These are phyloP conservation scores for Ataeniobius toweri DNA, from an alignment of 2,797 vertebrate species.

Conservation along the genomic window DNA sequence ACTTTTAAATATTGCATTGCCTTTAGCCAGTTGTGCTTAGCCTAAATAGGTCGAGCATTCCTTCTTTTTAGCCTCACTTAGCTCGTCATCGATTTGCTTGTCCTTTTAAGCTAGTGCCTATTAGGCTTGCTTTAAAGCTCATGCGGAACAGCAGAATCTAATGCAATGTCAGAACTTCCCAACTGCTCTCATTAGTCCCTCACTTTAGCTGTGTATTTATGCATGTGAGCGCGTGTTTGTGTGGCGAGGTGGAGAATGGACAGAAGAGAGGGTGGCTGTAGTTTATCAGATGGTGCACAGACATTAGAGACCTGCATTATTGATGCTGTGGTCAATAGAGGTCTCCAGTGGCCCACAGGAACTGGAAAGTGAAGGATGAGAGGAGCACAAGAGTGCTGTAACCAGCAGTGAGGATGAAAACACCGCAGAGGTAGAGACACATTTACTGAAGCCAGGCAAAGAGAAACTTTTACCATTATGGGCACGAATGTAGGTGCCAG, in stretches of 20 bases:
- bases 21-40: conserved; percentile 35
- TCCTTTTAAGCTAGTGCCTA: conserved; percentile 63
- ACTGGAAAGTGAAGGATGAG: conserved; percentile 67
- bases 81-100: conserved; percentile 66
- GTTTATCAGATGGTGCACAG: conserved; percentile 76
- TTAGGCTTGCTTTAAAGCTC: conserved; percentile 66
- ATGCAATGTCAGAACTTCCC: conserved; percentile 64
- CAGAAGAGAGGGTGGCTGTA: conserved; percentile 61
- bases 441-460: conserved; percentile 44
- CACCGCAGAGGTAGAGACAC: conserved; percentile 38
- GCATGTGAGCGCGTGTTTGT: conserved; percentile 11
- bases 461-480: conserved; percentile 19
- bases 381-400: conserved; percentile 49
- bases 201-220: conserved; percentile 37
- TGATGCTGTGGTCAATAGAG: conserved; percentile 81
- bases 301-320: conserved; percentile 82
- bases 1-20: conserved; percentile 36
- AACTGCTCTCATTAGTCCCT: conserved; percentile 70
- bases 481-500: not conserved
- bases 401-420: conserved; percentile 33
- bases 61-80: conserved; percentile 60
- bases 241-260: conserved; percentile 36
- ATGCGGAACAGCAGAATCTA: conserved; percentile 56
- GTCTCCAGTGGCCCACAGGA: conserved; percentile 76
- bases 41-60: conserved; percentile 51